Base-by-base conservation (phyloP, 2,888 invertebrate species). In the Physocephala rufipes region DNA sequence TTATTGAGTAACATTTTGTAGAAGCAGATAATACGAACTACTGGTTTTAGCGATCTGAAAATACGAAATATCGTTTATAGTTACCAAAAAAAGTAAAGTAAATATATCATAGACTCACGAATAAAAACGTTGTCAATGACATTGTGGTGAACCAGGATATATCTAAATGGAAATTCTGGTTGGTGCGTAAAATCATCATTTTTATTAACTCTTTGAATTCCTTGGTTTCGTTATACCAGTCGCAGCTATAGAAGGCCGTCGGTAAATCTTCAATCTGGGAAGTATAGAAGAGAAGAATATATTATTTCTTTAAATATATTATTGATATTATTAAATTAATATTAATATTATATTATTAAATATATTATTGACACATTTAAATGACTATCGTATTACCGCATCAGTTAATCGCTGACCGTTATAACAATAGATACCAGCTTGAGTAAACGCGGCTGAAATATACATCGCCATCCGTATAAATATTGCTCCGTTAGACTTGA, bases 181-280 rank as follows among this genome's bases (percentile, higher is more conserved):
- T 81, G 7, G 80, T 77, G 65, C 84, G 82, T 76, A 82, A 78
- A 66, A 83, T 77, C 78, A 84, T 82, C 84, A 83, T 83, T 63
- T 68, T 75, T 36, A 79, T 66, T 64, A 81, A 76, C 61, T 78
- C 76, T 5, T 77, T 79, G 51, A 82, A 84, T 71, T 80, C 79
- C 0, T 71, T 65, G 1, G 76, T 76, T 74, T 83, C 83, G 19
- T 75, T 77, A 58, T 80, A 81, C 84, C 83, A 84, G 1, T 68
- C 71, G 28, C 80, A 82, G 26, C 73, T 76, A 58, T 82, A 84
- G 62, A 82, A 79, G 7, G 83, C 79, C 63, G 67, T 28, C 13
- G 80, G 77, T 65, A 84, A 78, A 51, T 74, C 70, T 26, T 84
- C 79, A 49, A 77, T 78, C 83, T 79, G 49, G 13, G 59, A 70